Base-by-base conservation (phyloP, 2,888 invertebrate genomes). In the Hartigia nigra region DNA sequence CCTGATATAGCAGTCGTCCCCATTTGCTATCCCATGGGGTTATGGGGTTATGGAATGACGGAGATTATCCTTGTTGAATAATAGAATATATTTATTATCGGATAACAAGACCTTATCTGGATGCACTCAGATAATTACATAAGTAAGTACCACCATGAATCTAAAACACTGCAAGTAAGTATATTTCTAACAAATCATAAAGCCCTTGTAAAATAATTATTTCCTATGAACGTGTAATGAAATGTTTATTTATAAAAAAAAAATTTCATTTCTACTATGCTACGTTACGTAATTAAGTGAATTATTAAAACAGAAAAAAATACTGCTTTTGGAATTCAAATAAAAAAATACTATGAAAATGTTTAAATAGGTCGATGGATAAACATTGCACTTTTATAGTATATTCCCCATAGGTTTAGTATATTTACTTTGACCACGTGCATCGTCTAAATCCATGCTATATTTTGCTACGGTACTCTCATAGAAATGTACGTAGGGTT, bases 51-150 rank as follows among this genome's bases (percentile, higher is more conserved):
- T 55, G 70, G 31, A 69, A 74, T 74, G 75, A 37, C 32, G 69
- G 34, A 79, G 70, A 79, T 79, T 79, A 79, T 77, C 77, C 79
- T 69, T 70, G 77, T 79, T 79, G 79, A 79, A 79, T 77, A 77
- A 79, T 79, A 79, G 74, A 79, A 70, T 77, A 70, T 74, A 79
- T 79, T 77, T 77, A 79, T 79, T 79, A 79, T 79, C 75, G 77
- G 77, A 77, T 75, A 75, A 70, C 75, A 74, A 35, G 55, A 77
- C 77, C 31, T 74, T 76, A 69, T 75, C 35, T 23, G 75, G 12
- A 36, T 36, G 34, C 23, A 55, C 55, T 55, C 55, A 23, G 23
- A 55, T 55, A 55, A 55, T 55, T 55, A 23, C 23, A 23, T 55
- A 23, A 23, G 9, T 55, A 55, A 55, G 39, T 55, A 55, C 23